phyloP scores from a whole-genome alignment of 2,888 invertebrate species.

The Scelioninae gen. 1 region DNA sequence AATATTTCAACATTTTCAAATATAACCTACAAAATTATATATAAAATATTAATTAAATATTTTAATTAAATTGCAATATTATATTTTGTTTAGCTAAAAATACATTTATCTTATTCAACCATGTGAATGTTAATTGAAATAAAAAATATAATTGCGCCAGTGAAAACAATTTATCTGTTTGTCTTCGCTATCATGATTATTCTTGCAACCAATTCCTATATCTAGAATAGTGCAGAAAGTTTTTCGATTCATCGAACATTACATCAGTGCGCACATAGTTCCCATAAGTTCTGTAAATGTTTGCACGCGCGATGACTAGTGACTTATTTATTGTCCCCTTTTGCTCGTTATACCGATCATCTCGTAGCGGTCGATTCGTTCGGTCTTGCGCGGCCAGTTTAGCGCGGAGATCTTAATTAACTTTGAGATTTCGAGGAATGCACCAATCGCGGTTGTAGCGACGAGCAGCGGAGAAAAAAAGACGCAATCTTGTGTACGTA shows the following conservation, averaged over 20 bases:
- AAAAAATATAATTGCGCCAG: not conserved
- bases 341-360: constrained; percentile 64
- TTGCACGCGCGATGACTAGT: constrained; percentile 42
- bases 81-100: no score
- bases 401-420: constrained; percentile 74
- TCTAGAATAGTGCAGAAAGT: constrained; percentile 19
- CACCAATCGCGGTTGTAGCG: constrained; percentile 52
- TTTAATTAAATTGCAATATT: no score
- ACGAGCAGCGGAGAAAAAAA: constrained; percentile 41
- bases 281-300: constrained; percentile 31
- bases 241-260: constrained; percentile 1
- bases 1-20: no score
- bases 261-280: constrained; percentile 25
- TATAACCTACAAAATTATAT: no score
- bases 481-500: constrained; percentile 64
- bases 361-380: constrained; percentile 37
- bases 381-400: constrained; percentile 47
- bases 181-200: constrained; percentile 8
- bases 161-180: not conserved
- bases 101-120: no score
- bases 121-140: not conserved
- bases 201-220: constrained; percentile 12
- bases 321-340: constrained; percentile 57
- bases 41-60: no score
- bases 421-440: constrained; percentile 73